Percentiles rank a stretch among this genome's conserved stretches.
Conservation (phyloP, 1,140 invertebrate genomes). For the Drosophila orosa region DNA sequence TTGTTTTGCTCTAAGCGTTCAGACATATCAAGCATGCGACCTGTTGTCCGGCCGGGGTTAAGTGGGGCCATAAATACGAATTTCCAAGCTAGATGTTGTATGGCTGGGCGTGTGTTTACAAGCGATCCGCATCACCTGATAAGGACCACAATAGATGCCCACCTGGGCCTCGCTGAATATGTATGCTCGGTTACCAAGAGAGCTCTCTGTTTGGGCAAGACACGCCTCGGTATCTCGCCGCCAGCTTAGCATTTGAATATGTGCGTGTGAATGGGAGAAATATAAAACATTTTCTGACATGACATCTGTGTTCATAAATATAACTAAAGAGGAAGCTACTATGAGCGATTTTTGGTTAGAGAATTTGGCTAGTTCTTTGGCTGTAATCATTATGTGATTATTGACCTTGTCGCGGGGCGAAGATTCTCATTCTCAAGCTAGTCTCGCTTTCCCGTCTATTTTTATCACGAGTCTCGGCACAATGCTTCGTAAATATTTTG, state of each 20-base stretch:
- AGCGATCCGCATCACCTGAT: conserved; percentile 40
- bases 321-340: conserved; percentile 2
- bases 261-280: conserved; percentile 48
- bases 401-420: conserved; percentile 18
- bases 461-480: conserved; percentile 66
- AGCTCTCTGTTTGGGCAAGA: conserved; percentile 10
- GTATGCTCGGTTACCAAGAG: conserved; percentile 9
- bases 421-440: conserved; percentile 32
- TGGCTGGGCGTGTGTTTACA: conserved; percentile 40
- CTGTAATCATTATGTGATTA: conserved; percentile 31
- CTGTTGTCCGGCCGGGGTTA: conserved; percentile 52
- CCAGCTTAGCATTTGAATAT: conserved; percentile 72
- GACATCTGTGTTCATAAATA: conserved; percentile 50
- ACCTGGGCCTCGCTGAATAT: conserved; percentile 27
- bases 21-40: conserved; percentile 51
- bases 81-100: conserved; percentile 21
- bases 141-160: conserved; percentile 50
- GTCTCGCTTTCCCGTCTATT: conserved; percentile 21
- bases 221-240: conserved; percentile 65
- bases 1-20: conserved; percentile 36
- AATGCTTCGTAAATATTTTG: conserved; percentile 73
- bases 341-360: background rate
- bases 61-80: conserved; percentile 11
- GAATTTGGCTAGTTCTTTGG: conserved; percentile 3
- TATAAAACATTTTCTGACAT: conserved; percentile 30